Evolutionary conservation across 2,113 vertebrate species (phyloP).

Genomic region (Lathamus discolor): DNA sequence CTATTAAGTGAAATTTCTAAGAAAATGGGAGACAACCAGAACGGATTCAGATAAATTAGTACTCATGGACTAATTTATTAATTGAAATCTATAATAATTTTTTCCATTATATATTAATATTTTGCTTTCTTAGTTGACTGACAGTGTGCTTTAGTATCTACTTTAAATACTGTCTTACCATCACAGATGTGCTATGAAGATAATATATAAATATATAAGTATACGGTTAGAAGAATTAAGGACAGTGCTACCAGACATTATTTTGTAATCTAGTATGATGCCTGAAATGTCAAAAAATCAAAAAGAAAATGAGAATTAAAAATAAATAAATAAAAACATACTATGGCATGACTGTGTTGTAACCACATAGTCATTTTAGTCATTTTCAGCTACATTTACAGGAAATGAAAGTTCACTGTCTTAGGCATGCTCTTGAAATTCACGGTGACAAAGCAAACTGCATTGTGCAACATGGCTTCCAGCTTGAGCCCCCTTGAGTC

Average conservation of each 20-base stretch:
- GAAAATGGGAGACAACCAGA: conserved; percentile 16
- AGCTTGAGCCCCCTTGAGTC: conserved; percentile 74
- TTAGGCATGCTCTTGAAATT: conserved; percentile 36
- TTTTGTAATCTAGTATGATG: background rate
- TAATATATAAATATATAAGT: background rate
- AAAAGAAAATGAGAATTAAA: background rate
- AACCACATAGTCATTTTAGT: conserved; percentile 30
- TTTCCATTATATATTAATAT: background rate
- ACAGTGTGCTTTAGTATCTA: background rate
- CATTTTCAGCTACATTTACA: conserved; percentile 12
- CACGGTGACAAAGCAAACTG: conserved; percentile 39
- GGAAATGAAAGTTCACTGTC: background rate
- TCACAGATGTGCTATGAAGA: background rate
- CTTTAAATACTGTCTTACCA: background rate
- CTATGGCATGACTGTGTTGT: conserved; percentile 19
- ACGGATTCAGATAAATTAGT: background rate
- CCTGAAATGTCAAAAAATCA: background rate
- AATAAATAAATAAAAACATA: background rate
- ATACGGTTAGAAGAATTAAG: background rate
- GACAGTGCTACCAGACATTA: conserved; percentile 16
- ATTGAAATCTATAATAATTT: background rate
- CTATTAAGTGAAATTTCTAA: conserved; percentile 1
- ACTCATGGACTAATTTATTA: background rate
- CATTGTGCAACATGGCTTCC: conserved; percentile 64
- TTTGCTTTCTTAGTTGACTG: conserved; percentile 17